Conservation (phyloP, 2,113 vertebrate species). For the Coptodon rendalli region DNA sequence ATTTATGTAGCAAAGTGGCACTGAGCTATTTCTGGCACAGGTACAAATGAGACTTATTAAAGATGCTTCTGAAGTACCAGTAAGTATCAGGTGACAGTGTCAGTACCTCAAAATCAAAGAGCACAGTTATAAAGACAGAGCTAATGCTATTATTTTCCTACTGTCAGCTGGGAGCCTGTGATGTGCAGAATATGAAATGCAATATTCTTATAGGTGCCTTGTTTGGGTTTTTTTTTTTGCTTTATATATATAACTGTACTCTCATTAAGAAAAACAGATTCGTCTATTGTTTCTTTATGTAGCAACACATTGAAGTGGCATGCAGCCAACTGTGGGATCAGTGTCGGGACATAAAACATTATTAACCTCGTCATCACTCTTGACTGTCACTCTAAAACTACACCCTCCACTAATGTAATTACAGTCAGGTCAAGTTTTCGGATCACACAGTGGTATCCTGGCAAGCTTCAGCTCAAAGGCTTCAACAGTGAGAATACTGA, state of each 20-base stretch:
- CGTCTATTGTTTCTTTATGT: background rate
- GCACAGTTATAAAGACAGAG: background rate
- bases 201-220: background rate
- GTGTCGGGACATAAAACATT: background rate
- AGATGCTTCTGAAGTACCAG: background rate
- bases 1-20: background rate
- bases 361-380: slow-evolving; percentile 3
- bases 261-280: background rate
- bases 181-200: background rate
- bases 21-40: background rate
- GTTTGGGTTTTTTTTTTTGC: background rate
- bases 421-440: background rate
- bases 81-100: background rate
- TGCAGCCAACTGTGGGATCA: background rate
- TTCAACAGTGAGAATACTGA: background rate
- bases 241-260: background rate
- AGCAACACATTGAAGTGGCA: background rate
- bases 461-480: background rate
- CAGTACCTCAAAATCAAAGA: background rate
- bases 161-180: background rate
- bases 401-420: background rate
- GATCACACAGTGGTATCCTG: background rate
- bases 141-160: background rate
- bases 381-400: background rate
- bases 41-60: background rate